Percentiles rank a stretch among this genome's conserved stretches.
phyloP scores from a whole-genome alignment of 1,140 invertebrate genomes.

The Leptinotarsa lineolata region DNA sequence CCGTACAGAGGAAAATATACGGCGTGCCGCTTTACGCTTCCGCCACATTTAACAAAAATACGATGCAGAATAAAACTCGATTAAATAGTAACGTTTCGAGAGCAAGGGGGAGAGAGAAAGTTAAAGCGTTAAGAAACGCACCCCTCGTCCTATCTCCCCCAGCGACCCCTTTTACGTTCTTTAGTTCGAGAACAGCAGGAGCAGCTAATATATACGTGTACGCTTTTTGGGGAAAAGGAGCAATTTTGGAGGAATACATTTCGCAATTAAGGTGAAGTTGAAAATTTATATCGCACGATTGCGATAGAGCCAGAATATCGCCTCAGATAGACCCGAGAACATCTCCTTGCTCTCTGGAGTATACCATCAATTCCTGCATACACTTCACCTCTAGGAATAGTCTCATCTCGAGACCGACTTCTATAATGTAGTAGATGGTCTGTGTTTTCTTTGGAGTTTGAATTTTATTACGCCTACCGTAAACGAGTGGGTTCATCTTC shows the following conservation, averaged over 20 bases:
- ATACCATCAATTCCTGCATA: slow-evolving; percentile 22
- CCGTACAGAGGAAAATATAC: slow-evolving; percentile 18
- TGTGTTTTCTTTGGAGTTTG: neutral
- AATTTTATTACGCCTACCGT: slow-evolving; percentile 1
- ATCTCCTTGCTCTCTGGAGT: slow-evolving; percentile 3
- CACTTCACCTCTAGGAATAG: slow-evolving; percentile 26
- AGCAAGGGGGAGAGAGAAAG: slow-evolving; percentile 4
- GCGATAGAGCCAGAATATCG: slow-evolving; percentile 15
- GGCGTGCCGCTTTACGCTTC: slow-evolving; percentile 15
- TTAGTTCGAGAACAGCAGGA: slow-evolving; percentile 7
- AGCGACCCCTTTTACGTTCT: neutral
- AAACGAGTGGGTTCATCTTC: neutral
- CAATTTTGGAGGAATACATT: slow-evolving; percentile 38
- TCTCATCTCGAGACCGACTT: slow-evolving; percentile 9
- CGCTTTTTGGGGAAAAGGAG: slow-evolving; percentile 25
- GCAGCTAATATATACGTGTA: slow-evolving; percentile 18
- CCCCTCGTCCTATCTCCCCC: slow-evolving; percentile 6
- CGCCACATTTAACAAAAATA: slow-evolving; percentile 28
- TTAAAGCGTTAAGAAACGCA: slow-evolving; percentile 21
- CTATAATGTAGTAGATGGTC: slow-evolving; percentile 15
- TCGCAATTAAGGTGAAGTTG: slow-evolving; percentile 42
- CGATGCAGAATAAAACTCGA: slow-evolving; percentile 29
- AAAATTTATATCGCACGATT: slow-evolving; percentile 39
- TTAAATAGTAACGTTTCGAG: slow-evolving; percentile 29
- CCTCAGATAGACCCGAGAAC: slow-evolving; percentile 12